Evolutionary conservation across 2,888 invertebrate genomes (phyloP).

Genomic region (Anaspis maculata): DNA sequence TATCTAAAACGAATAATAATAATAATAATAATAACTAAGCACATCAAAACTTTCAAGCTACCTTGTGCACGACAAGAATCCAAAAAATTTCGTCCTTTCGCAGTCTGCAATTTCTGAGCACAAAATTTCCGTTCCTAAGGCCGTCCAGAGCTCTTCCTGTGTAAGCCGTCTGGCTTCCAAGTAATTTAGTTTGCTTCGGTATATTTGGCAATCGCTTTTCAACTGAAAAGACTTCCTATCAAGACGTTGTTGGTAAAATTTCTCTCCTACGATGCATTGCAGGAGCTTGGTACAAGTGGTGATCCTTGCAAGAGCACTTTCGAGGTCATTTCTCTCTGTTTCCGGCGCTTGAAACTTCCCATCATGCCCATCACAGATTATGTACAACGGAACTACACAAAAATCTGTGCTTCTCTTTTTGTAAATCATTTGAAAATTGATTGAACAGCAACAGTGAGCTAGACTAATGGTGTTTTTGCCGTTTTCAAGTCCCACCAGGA

Average conservation of each 20-base stretch:
- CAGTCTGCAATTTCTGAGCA: constrained; percentile 54
- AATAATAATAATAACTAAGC: neutral
- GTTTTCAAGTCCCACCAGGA: constrained; percentile 52
- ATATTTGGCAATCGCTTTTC: constrained; percentile 66
- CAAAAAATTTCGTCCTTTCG: constrained; percentile 71
- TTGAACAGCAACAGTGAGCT: constrained; percentile 46
- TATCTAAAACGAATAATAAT: too few relatives aligned
- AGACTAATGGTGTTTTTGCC: constrained; percentile 59
- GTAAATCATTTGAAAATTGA: constrained; percentile 48
- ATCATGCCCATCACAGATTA: constrained; percentile 72
- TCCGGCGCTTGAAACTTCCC: constrained; percentile 62
- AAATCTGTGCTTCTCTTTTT: constrained; percentile 51
- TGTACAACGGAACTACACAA: constrained; percentile 70
- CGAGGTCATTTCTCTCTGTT: constrained; percentile 47
- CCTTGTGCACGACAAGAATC: constrained; percentile 80
- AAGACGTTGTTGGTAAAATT: constrained; percentile 69
- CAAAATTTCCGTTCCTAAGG: constrained; percentile 77
- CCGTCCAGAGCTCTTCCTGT: constrained; percentile 74
- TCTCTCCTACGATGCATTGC: constrained; percentile 82
- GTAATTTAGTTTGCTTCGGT: constrained; percentile 62
- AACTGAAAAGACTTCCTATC: constrained; percentile 75
- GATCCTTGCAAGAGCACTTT: constrained; percentile 69
- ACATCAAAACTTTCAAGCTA: too few relatives aligned
- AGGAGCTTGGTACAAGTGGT: constrained; percentile 69
- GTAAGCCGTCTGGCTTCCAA: constrained; percentile 63